phyloP scores from a whole-genome alignment of 1,140 invertebrate species.

The Bicyclus anynana region DNA sequence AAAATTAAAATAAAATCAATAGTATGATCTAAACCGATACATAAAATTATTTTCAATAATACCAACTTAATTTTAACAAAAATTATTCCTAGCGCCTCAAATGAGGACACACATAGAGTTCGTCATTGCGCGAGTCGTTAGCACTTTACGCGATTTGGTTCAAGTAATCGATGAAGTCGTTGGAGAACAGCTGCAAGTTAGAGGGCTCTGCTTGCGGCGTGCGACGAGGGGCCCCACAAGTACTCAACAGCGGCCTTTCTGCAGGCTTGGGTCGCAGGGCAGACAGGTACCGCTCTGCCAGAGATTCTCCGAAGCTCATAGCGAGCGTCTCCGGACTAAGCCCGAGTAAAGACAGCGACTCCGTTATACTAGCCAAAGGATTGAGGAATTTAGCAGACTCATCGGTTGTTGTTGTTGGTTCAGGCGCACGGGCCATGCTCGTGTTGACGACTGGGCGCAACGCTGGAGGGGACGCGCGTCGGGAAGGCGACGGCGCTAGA shows the following conservation, averaged over 20 bases:
- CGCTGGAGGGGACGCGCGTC: conserved; percentile 62
- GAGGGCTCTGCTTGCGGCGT: conserved; percentile 46
- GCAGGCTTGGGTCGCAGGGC: conserved; percentile 47
- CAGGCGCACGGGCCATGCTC: conserved; percentile 61
- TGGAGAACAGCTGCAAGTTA: conserved; percentile 79
- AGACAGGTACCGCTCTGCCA: conserved; percentile 59
- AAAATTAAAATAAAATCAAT: conserved; percentile 77
- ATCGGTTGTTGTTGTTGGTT: conserved; percentile 26
- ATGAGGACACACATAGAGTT: conserved; percentile 43
- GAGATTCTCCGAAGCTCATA: conserved; percentile 66
- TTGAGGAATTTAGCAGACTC: conserved; percentile 47
- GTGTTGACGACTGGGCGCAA: conserved; percentile 75
- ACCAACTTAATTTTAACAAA: conserved; percentile 77
- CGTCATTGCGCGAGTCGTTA: conserved; percentile 32
- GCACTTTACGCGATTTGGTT: conserved; percentile 77
- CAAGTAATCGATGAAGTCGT: conserved; percentile 78
- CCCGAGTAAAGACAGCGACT: conserved; percentile 66
- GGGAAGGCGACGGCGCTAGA: conserved; percentile 58
- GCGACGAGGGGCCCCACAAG: conserved; percentile 46
- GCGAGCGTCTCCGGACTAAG: conserved; percentile 61
- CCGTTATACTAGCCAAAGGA: conserved; percentile 60
- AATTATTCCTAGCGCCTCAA: conserved; percentile 64
- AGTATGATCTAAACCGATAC: conserved; percentile 72
- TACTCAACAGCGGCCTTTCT: conserved; percentile 36
- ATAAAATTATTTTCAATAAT: conserved; percentile 77